Evolutionary conservation across 1,140 invertebrate genomes (phyloP).

Genomic region (Akabosia matsudoensis): DNA sequence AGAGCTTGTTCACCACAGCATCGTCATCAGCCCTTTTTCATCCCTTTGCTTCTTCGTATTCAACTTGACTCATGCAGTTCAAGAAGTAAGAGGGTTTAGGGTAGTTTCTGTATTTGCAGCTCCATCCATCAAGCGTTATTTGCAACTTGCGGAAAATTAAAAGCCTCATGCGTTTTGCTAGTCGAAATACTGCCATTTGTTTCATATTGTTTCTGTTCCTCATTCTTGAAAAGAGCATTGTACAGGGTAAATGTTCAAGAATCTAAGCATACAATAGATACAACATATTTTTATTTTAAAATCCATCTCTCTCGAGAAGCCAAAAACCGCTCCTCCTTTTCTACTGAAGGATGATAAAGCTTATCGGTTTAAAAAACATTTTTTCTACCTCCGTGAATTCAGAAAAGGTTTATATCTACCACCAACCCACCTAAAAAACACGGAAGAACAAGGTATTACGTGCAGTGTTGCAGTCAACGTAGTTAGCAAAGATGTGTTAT

Average conservation of each 20-base stretch:
- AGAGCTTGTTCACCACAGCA: neutral
- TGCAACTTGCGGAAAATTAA: too few species aligned
- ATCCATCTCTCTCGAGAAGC: too few species aligned
- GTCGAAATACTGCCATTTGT: too few species aligned
- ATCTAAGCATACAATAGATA: neutral
- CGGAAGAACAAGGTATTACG: neutral
- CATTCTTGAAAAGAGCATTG: neutral
- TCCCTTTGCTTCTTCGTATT: neutral
- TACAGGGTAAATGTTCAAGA: neutral
- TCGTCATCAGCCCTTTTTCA: neutral
- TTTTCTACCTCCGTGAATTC: too few species aligned
- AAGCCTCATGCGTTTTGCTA: too few species aligned
- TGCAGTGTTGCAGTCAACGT: neutral
- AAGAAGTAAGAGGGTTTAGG: neutral
- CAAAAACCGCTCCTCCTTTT: neutral
- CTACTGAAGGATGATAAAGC: too few species aligned
- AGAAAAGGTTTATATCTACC: too few species aligned
- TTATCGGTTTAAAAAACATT: too few species aligned
- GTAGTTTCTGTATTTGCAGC: neutral
- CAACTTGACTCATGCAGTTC: neutral
- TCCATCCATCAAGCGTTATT: neutral
- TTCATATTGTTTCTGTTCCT: neutral
- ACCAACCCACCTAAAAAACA: neutral
- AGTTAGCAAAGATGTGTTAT: neutral
- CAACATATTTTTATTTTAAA: too few species aligned